Percentiles rank a stretch among this genome's conserved stretches.
phyloP scores from a whole-genome alignment of 2,113 vertebrate species.

The Raphicerus campestris region DNA sequence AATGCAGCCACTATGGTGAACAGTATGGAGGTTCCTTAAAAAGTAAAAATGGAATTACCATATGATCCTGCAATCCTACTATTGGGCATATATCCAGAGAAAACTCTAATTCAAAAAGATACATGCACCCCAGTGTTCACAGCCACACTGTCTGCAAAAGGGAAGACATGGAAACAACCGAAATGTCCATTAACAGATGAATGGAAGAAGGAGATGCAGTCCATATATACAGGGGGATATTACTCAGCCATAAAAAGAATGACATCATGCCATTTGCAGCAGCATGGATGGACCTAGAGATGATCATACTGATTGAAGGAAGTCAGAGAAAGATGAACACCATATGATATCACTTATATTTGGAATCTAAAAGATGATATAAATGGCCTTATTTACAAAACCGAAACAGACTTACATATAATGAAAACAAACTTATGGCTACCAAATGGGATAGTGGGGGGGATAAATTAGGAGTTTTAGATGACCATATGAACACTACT shows the following conservation, averaged over 20 bases:
- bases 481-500: background rate
- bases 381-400: background rate
- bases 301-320: background rate
- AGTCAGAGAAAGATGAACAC: background rate
- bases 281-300: background rate
- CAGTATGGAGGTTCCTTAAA: no score
- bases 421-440: background rate
- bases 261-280: background rate
- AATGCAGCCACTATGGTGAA: no score
- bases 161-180: background rate
- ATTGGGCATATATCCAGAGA: background rate
- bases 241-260: background rate
- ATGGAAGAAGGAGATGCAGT: background rate
- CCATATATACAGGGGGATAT: background rate
- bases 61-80: no score
- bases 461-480: background rate
- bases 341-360: background rate
- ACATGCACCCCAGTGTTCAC: background rate
- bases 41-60: no score
- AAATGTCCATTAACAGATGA: background rate
- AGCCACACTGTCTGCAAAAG: background rate
- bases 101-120: background rate
- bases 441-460: background rate
- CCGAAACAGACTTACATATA: background rate
- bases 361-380: background rate